Conservation (phyloP, 2,888 invertebrate species). For the Lochmaea crataegi region DNA sequence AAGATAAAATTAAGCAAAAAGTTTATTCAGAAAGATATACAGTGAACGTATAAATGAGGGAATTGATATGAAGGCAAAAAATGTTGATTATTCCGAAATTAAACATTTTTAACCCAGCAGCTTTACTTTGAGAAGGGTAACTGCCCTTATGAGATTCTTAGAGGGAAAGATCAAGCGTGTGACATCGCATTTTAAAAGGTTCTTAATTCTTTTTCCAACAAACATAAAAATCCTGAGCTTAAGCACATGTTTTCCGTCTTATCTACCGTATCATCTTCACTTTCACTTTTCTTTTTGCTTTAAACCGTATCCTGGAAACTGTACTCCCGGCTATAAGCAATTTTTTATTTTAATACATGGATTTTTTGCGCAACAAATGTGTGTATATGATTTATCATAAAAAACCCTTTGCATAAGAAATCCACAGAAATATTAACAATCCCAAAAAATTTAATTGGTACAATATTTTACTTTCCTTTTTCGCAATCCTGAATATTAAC, state of each 20-base stretch:
- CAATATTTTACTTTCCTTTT: background rate
- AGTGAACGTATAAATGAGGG: background rate
- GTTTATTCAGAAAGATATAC: background rate
- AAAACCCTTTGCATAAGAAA: background rate
- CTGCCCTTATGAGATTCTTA: no score
- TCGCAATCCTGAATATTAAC: background rate
- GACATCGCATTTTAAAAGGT: no score
- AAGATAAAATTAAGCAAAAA: conserved; percentile 6
- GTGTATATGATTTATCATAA: background rate
- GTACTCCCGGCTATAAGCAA: background rate
- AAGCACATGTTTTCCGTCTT: no score
- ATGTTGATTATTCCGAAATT: no score
- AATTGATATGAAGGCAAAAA: no score
- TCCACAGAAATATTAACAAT: background rate
- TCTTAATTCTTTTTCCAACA: no score
- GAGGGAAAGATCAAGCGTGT: no score
- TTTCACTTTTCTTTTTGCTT: background rate
- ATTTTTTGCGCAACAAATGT: background rate
- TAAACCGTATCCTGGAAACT: background rate
- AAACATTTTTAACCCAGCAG: no score
- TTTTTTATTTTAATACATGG: background rate
- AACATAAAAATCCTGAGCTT: no score
- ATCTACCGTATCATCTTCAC: no score
- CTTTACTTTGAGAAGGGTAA: no score
- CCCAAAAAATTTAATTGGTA: background rate